Conservation (phyloP, 2,113 vertebrate species). For the Seriola aureovittata region DNA sequence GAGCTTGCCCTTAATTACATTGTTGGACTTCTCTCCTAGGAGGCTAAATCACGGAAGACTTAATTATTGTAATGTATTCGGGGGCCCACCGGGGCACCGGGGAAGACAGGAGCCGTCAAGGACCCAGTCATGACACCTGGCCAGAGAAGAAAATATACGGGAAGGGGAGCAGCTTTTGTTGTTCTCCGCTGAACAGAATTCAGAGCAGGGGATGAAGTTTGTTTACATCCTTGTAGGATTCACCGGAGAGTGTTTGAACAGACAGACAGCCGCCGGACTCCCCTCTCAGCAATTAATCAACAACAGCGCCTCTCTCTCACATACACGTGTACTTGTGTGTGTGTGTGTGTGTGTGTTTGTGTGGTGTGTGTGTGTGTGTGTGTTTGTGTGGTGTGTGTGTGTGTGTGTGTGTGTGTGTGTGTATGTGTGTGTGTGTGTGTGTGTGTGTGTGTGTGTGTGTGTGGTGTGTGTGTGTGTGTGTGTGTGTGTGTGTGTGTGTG, state of each 20-base stretch:
- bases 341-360: conserved; percentile 37
- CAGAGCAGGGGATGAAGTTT: conserved; percentile 85
- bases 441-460: not conserved
- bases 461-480: not conserved
- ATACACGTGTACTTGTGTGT: not conserved
- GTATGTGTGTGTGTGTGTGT: not conserved
- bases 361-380: not conserved
- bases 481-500: conserved; percentile 17
- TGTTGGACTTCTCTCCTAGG: conserved; percentile 99
- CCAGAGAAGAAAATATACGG: conserved; percentile 84
- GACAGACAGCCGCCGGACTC: conserved; percentile 82
- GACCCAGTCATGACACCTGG: conserved; percentile 97
- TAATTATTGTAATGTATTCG: conserved; percentile 99
- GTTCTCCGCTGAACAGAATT: conserved; percentile 80
- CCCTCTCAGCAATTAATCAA: conserved; percentile 85
- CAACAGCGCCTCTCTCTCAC: conserved; percentile 48
- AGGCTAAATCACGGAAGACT: conserved; percentile 99
- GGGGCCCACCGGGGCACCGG: conserved; percentile 91
- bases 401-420: not conserved
- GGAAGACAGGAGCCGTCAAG: conserved; percentile 95
- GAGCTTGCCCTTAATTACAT: conserved; percentile 99
- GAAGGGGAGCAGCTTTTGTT: conserved; percentile 88
- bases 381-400: not conserved
- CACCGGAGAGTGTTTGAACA: conserved; percentile 83
- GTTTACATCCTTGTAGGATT: conserved; percentile 85